Percentiles rank a stretch among this genome's conserved stretches.
Evolutionary conservation across 2,888 invertebrate genomes (phyloP).

Genomic region (Nycteola revayana): DNA sequence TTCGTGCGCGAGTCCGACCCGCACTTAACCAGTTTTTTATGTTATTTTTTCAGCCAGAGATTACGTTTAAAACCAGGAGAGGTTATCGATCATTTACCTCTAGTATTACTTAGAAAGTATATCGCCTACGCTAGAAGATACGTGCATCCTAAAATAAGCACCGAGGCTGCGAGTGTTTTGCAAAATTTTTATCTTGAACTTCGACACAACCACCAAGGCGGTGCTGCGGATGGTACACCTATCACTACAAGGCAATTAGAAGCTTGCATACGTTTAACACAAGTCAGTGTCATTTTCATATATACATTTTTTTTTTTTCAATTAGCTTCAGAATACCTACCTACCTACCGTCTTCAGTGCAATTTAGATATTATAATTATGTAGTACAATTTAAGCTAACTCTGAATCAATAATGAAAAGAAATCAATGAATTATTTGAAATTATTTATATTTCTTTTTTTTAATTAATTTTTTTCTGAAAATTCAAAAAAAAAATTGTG

Average conservation of each 20-base stretch:
- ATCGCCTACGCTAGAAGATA: slow-evolving; percentile 95
- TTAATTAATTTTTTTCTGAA: too few species aligned
- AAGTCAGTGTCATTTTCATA: slow-evolving; percentile 79
- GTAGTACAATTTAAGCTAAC: too few species aligned
- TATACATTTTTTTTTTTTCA: too few species aligned
- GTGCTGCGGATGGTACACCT: slow-evolving; percentile 85
- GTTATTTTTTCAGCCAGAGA: slow-evolving; percentile 73
- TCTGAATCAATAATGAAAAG: too few species aligned
- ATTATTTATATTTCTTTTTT: too few species aligned
- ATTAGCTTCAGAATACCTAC: too few species aligned
- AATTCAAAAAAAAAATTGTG: too few species aligned
- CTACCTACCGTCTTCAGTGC: too few species aligned
- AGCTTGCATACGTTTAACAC: slow-evolving; percentile 92
- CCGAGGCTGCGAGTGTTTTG: slow-evolving; percentile 86
- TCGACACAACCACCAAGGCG: slow-evolving; percentile 84
- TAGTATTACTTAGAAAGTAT: slow-evolving; percentile 91
- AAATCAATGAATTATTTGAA: too few species aligned
- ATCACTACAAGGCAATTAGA: slow-evolving; percentile 95
- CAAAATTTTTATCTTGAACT: slow-evolving; percentile 92
- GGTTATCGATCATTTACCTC: slow-evolving; percentile 87
- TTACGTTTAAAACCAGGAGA: slow-evolving; percentile 83
- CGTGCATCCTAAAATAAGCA: slow-evolving; percentile 89
- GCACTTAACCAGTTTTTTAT: too few species aligned
- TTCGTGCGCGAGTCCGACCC: too few species aligned
- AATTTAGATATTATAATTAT: too few species aligned